Percentiles rank a stretch among this genome's conserved stretches.
Evolutionary conservation across 1,140 invertebrate genomes (phyloP).

Genomic region (Lordiphosa collinella): DNA sequence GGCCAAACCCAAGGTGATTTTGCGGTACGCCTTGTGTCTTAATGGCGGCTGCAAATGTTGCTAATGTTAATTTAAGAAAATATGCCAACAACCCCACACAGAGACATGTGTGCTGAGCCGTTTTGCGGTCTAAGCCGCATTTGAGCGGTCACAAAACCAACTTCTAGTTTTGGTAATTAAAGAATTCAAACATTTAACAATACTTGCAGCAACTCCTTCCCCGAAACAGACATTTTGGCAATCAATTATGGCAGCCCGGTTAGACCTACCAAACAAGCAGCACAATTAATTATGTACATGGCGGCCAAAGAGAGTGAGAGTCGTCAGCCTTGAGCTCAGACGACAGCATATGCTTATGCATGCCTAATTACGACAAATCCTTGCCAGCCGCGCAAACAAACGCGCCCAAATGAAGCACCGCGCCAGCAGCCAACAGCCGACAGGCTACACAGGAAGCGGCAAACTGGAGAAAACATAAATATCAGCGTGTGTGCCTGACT

Average conservation of each 20-base stretch:
- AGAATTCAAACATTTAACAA: slow-evolving; percentile 66
- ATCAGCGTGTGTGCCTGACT: slow-evolving; percentile 3
- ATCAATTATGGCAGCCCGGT: slow-evolving; percentile 66
- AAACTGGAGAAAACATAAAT: slow-evolving; percentile 21
- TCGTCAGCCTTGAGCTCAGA: slow-evolving; percentile 59
- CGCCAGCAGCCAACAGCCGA: slow-evolving; percentile 14
- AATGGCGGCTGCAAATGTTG: slow-evolving; percentile 68
- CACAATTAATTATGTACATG: slow-evolving; percentile 72
- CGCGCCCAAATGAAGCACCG: slow-evolving; percentile 64
- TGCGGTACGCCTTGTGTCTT: slow-evolving; percentile 34
- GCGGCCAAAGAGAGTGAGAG: slow-evolving; percentile 2
- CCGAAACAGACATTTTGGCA: slow-evolving; percentile 42
- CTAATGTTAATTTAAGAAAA: slow-evolving; percentile 78
- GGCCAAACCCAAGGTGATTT: slow-evolving; percentile 26
- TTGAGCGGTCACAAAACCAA: slow-evolving; percentile 54
- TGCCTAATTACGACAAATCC: slow-evolving; percentile 77
- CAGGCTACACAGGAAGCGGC: slow-evolving; percentile 15
- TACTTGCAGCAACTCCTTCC: slow-evolving; percentile 30
- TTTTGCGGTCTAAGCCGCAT: slow-evolving; percentile 55
- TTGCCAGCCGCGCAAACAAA: slow-evolving; percentile 52
- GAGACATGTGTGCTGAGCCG: slow-evolving; percentile 21
- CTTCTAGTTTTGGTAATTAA: slow-evolving; percentile 52
- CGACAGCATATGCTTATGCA: slow-evolving; percentile 76
- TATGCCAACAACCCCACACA: slow-evolving; percentile 17
- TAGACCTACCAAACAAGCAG: slow-evolving; percentile 47